phyloP scores from a whole-genome alignment of 2,113 vertebrate genomes.

The Erpornis zantholeuca region DNA sequence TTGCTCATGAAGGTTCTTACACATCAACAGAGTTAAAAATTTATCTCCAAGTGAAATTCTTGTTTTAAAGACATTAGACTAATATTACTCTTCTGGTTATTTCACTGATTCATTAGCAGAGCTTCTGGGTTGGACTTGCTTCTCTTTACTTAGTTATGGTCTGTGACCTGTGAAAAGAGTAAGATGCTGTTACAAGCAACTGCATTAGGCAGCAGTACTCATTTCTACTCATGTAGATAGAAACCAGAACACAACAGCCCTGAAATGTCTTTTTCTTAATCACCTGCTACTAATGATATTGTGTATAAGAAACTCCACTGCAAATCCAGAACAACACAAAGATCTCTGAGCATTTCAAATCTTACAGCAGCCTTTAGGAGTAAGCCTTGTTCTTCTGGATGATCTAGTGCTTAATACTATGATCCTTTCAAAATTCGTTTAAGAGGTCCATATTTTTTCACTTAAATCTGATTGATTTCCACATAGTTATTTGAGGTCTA shows the following conservation, averaged over 20 bases:
- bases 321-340: not conserved
- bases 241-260: not conserved
- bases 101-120: not conserved
- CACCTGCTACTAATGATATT: not conserved
- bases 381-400: not conserved
- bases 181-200: not conserved
- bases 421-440: not conserved
- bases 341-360: not conserved
- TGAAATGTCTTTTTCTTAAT: not conserved
- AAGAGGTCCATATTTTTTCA: fast-evolving
- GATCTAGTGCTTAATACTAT: not conserved
- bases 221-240: not conserved
- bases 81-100: not conserved
- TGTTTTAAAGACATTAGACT: not conserved
- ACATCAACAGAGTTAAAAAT: not conserved
- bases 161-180: not conserved
- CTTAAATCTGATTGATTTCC: not conserved
- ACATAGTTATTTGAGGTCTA: not conserved
- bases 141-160: not conserved
- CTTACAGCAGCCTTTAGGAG: not conserved
- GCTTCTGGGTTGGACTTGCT: not conserved
- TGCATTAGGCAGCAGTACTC: not conserved
- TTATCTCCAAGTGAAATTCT: not conserved
- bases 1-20: fast-evolving
- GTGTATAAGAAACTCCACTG: not conserved